phyloP scores from a whole-genome alignment of 2,888 invertebrate genomes.

The Pristionchus japonicus region DNA sequence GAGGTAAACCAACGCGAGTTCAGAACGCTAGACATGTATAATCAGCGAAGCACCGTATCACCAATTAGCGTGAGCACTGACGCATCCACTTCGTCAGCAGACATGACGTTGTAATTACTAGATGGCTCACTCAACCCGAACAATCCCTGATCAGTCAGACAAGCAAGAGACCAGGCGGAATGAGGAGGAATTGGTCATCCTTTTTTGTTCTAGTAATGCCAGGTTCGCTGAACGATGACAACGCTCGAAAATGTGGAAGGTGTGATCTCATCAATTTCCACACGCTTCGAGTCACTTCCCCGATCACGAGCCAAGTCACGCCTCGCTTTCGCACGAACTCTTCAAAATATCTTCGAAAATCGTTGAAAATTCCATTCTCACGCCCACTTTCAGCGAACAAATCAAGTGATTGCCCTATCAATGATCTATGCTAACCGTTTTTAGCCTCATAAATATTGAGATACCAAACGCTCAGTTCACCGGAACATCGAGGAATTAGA shows the following conservation, averaged over 20 bases:
- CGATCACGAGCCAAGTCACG: background rate
- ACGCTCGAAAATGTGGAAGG: background rate
- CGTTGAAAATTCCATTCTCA: background rate
- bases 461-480: too few relatives aligned
- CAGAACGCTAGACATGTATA: background rate
- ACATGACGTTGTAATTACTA: background rate
- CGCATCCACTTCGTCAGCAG: background rate
- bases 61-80: background rate
- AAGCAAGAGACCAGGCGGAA: background rate
- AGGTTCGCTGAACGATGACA: background rate
- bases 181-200: background rate
- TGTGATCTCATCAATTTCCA: background rate
- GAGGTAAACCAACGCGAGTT: background rate
- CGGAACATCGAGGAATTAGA: too few relatives aligned
- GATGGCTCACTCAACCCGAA: background rate
- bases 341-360: background rate
- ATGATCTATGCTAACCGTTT: background rate
- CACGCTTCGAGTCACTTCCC: background rate
- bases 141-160: background rate
- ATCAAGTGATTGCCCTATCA: background rate
- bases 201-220: background rate
- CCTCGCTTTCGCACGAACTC: background rate
- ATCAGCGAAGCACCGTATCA: background rate
- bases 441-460: background rate
- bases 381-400: background rate